phyloP scores from a whole-genome alignment of 1,140 invertebrate genomes.

The Scaptomyza hsui region DNA sequence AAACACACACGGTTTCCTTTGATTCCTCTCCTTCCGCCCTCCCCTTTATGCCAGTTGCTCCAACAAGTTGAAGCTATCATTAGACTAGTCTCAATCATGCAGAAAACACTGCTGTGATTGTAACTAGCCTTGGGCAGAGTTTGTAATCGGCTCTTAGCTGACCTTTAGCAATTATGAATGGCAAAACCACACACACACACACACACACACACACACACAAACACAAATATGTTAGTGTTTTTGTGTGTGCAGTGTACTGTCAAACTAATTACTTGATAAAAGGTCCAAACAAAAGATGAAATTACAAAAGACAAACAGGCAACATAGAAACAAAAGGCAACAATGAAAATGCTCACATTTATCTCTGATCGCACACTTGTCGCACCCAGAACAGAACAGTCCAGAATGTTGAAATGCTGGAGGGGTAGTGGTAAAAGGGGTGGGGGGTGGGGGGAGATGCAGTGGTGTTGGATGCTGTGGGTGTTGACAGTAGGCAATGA shows the following conservation, averaged over 20 bases:
- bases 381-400: conserved; percentile 9
- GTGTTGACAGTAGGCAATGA: conserved; percentile 3
- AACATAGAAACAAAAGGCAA: conserved; percentile 42
- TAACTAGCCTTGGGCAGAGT: conserved; percentile 29
- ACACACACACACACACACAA: background rate
- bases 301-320: conserved; percentile 43
- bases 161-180: conserved; percentile 25
- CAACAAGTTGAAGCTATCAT: background rate
- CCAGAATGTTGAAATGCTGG: too few species aligned
- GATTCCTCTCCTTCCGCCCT: too few species aligned
- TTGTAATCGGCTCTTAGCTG: conserved; percentile 16
- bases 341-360: conserved; percentile 47
- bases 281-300: conserved; percentile 60
- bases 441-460: background rate
- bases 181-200: background rate
- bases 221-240: background rate
- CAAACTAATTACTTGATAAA: conserved; percentile 74
- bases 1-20: too few species aligned
- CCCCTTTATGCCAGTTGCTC: too few species aligned
- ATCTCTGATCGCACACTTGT: conserved; percentile 56
- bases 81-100: conserved; percentile 6
- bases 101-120: conserved; percentile 4
- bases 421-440: background rate
- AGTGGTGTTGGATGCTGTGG: background rate
- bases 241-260: conserved; percentile 31